Evolutionary conservation across 1,140 invertebrate species (phyloP).

Genomic region (Archivesica marissinica): DNA sequence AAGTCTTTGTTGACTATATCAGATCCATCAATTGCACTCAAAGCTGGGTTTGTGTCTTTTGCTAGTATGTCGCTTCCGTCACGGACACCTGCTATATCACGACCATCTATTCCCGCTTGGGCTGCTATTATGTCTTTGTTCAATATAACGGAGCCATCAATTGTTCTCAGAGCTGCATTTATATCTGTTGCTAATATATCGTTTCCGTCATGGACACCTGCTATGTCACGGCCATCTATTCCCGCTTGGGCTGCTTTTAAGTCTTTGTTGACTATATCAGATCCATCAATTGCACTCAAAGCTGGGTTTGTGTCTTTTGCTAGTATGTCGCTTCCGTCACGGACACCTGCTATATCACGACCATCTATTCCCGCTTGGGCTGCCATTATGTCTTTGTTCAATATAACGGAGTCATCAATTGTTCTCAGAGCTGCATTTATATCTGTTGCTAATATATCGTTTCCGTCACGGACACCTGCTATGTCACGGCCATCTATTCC

Average conservation of each 20-base stretch:
- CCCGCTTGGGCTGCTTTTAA: too few species aligned
- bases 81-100: not conserved
- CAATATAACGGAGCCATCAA: not conserved
- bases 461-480: not conserved
- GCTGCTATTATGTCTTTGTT: too few species aligned
- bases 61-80: not conserved
- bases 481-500: not conserved
- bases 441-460: not conserved
- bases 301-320: not conserved
- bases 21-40: not conserved
- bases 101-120: not conserved
- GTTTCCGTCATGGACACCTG: not conserved
- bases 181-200: not conserved
- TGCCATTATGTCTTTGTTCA: too few species aligned
- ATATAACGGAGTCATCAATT: not conserved
- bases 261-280: not conserved
- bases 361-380: too few species aligned
- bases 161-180: not conserved
- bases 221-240: not conserved
- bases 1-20: not conserved
- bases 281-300: not conserved
- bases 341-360: not conserved
- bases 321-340: not conserved
- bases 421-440: not conserved
- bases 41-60: not conserved